Base-by-base conservation (phyloP, 2,113 vertebrate species). In the Kryptolebias marmoratus region DNA sequence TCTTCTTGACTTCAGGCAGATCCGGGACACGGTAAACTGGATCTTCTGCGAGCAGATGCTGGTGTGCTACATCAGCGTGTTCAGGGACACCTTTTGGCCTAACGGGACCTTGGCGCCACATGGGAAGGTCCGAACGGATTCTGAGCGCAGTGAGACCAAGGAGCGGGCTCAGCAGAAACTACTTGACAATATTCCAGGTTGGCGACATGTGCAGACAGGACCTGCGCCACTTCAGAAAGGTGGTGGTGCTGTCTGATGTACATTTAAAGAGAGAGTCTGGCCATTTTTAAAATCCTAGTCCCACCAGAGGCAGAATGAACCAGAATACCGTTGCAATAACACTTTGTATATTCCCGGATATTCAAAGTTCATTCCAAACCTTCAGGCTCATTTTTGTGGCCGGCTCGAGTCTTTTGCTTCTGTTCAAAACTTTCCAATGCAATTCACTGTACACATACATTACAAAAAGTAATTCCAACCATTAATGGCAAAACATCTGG, bases 151-250 rank as follows among this genome's bases (percentile, higher is more conserved):
- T 36, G 95, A 97, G 77, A 97, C 96, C 0, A 99, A 98, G 82
- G 96, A 96, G 84, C 93, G 92, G 68, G 97, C 98, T 48, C 97
- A 96, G 84, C 98, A 98, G 92, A 99, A 98, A 91, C 93, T 99
- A 80, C 96, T 99, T 65, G 97, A 98, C 84, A 99, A 99, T 88
- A 97, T 99, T 91, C 98, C 98, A 94, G 98, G 98, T 99, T 10
- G 90, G 90, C 81, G 18, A 54, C 47, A 2, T 5, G 4, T 18
- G 1, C 2, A 36, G 22, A 32, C 14, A 1, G 8, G 4, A 15
- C 50, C 50, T 53, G 50, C 7, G 11, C n/a, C 11, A 22, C 8
- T 11, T 50, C 5, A 50, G 39, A 4, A 8, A 6, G 15, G 16
- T 32, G 28, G 32, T 55, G 14, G 30, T 57, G 28, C 39, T 22